phyloP scores from a whole-genome alignment of 2,113 vertebrate genomes.

The Sceloporus tristichus region DNA sequence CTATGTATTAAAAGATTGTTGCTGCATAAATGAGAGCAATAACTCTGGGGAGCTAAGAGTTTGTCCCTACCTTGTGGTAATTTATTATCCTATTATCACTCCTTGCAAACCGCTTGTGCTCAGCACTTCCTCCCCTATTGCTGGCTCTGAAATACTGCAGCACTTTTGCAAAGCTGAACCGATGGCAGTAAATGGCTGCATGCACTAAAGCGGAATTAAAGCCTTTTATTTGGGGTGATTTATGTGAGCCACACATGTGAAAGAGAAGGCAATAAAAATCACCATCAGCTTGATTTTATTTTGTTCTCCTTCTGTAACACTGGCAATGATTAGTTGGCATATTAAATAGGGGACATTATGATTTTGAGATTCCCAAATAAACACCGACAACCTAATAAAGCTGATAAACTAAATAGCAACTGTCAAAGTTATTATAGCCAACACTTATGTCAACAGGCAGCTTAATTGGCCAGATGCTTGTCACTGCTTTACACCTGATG shows the following conservation, averaged over 20 bases:
- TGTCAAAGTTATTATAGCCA: conserved; percentile 29
- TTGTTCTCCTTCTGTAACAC: conserved; percentile 30
- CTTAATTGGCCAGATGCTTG: conserved; percentile 32
- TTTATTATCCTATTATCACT: conserved; percentile 82
- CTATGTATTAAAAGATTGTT: conserved; percentile 41
- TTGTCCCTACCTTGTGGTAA: conserved; percentile 65
- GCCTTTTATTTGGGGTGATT: conserved; percentile 55
- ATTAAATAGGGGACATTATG: conserved; percentile 23
- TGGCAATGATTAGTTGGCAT: conserved; percentile 35
- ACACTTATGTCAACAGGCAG: conserved; percentile 26
- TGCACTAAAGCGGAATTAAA: conserved; percentile 55
- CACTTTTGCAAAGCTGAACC: conserved; percentile 43
- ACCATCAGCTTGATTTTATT: conserved; percentile 32
- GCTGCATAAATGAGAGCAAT: conserved; percentile 48
- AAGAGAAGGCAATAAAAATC: conserved; percentile 52
- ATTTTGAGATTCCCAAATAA: conserved; percentile 23
- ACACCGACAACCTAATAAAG: conserved; percentile 39
- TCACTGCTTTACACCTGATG: neutral
- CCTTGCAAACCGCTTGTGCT: conserved; percentile 75
- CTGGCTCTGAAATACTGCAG: conserved; percentile 68
- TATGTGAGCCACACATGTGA: conserved; percentile 47
- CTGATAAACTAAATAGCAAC: conserved; percentile 27
- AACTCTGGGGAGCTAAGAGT: conserved; percentile 29
- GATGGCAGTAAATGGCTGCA: conserved; percentile 43
- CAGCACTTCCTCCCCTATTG: conserved; percentile 67